Conservation (phyloP, 2,888 invertebrate genomes). For the Nemapogon koenigi region DNA sequence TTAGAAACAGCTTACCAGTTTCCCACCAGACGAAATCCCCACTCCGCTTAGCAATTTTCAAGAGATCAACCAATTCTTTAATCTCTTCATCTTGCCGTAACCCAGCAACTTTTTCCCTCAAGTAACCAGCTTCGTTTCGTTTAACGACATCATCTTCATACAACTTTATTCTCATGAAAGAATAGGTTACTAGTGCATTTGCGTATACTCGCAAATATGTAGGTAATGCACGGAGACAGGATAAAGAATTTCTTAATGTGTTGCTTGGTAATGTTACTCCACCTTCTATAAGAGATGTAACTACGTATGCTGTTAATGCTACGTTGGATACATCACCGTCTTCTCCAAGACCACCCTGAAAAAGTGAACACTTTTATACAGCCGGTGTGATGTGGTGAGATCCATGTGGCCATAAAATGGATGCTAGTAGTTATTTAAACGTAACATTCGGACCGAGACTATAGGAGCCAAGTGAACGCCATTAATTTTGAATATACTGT, state of each 20-base stretch:
- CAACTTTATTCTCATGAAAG: conserved; percentile 31
- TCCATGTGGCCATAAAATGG: not conserved
- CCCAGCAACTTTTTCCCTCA: conserved; percentile 21
- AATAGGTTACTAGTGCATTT: conserved; percentile 35
- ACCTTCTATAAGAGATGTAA: conserved; percentile 70
- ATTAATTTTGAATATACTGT: too few species aligned
- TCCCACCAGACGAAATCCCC: conserved; percentile 83
- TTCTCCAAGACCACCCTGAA: conserved; percentile 60
- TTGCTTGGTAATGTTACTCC: conserved; percentile 46
- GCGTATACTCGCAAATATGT: conserved; percentile 30
- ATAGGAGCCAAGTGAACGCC: too few species aligned
- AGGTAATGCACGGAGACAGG: conserved; percentile 62
- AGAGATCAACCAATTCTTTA: conserved; percentile 29
- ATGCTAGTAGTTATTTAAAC: not conserved
- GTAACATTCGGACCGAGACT: too few species aligned
- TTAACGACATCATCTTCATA: conserved; percentile 4
- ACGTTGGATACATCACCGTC: conserved; percentile 62
- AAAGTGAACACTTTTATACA: not conserved
- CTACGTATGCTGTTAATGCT: conserved; percentile 72
- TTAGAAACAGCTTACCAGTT: conserved; percentile 65
- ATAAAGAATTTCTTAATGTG: conserved; percentile 62
- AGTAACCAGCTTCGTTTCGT: conserved; percentile 26
- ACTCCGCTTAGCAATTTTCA: conserved; percentile 34
- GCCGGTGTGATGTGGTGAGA: not conserved
- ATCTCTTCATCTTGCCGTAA: conserved; percentile 35